Evolutionary conservation across 2,797 vertebrate species (phyloP).

Genomic region (Myripristis jacobus): DNA sequence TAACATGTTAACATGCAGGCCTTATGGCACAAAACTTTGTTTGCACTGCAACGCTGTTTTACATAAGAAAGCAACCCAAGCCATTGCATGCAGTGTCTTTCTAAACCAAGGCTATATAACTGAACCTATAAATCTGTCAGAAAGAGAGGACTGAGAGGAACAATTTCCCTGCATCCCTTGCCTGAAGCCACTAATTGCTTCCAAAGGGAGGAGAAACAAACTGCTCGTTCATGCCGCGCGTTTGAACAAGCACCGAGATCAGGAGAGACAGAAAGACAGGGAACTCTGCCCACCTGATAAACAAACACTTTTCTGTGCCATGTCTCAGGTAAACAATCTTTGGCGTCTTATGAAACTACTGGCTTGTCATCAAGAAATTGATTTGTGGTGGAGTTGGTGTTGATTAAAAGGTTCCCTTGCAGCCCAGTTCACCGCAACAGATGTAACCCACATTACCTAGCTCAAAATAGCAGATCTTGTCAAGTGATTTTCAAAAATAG

Average conservation of each 20-base stretch:
- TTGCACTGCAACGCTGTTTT: not conserved
- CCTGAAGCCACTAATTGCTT: constrained; percentile 70
- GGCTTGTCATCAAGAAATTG: constrained; percentile 6
- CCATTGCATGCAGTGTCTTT: constrained; percentile 17
- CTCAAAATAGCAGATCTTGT: constrained; percentile 72
- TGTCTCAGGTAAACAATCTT: constrained; percentile 14
- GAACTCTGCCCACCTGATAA: constrained; percentile 24
- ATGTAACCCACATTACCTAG: constrained; percentile 77
- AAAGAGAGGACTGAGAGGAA: constrained; percentile 34
- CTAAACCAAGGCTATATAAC: constrained; percentile 4
- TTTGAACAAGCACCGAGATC: constrained; percentile 20
- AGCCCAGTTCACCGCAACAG: constrained; percentile 66
- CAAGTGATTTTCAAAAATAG: constrained; percentile 74
- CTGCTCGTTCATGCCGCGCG: constrained; percentile 35
- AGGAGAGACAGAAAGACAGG: not conserved
- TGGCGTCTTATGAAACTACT: constrained; percentile 6
- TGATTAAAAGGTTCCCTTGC: constrained; percentile 31
- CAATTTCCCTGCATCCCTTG: constrained; percentile 40
- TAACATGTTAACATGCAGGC: constrained; percentile 12
- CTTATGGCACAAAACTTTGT: constrained; percentile 1
- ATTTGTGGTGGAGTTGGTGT: constrained; percentile 18
- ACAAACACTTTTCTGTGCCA: constrained; percentile 2
- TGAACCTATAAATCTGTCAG: constrained; percentile 49
- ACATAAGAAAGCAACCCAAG: not conserved
- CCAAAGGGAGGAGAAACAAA: constrained; percentile 61